Evolutionary conservation across 1,140 invertebrate species (phyloP).

Genomic region (Marisa cornuarietis): DNA sequence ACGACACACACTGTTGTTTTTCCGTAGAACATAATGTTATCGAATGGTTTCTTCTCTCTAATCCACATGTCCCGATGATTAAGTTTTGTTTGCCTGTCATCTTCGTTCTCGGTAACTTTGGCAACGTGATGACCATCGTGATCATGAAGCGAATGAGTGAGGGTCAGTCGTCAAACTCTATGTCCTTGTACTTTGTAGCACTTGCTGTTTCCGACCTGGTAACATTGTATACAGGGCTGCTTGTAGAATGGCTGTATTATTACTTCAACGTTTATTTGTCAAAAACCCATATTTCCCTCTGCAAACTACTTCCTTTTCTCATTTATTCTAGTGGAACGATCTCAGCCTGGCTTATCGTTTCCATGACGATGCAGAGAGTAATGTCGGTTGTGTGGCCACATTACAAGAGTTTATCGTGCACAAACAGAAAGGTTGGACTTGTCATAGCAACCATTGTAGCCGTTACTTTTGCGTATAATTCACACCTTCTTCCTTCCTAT

Average conservation of each 20-base stretch:
- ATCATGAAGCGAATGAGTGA: constrained; percentile 21
- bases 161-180: constrained; percentile 2
- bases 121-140: constrained; percentile 34
- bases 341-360: constrained; percentile 33
- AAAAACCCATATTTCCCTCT: constrained; percentile 4
- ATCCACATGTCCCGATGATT: neutral
- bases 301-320: constrained; percentile 27
- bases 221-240: constrained; percentile 28
- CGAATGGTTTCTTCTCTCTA: too few relatives aligned
- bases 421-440: too few relatives aligned
- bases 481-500: too few relatives aligned
- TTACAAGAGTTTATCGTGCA: neutral
- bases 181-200: constrained; percentile 6
- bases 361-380: constrained; percentile 34
- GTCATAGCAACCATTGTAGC: too few relatives aligned
- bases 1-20: too few relatives aligned
- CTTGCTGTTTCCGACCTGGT: constrained; percentile 26
- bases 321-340: constrained; percentile 21
- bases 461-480: too few relatives aligned
- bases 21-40: neutral
- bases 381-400: constrained; percentile 35
- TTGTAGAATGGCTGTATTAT: constrained; percentile 30
- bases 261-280: constrained; percentile 30
- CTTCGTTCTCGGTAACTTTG: constrained; percentile 34
- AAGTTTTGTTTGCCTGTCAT: constrained; percentile 25